These are phyloP conservation scores for Bhutanitis thaidina DNA, from an alignment of 2,888 invertebrate genomes.

Conservation along the genomic window DNA sequence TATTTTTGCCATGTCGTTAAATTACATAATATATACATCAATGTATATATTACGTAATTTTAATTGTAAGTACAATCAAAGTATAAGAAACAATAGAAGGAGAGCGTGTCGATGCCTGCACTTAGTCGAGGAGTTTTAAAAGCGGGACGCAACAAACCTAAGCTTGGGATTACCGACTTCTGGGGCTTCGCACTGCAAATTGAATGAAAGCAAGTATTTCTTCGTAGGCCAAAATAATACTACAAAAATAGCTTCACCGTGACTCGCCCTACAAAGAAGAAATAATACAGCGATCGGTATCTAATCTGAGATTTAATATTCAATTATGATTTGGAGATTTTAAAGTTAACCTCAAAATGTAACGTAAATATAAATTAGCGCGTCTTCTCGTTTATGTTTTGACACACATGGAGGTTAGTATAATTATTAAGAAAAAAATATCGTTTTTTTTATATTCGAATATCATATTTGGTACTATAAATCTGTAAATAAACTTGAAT, in stretches of 20 bases:
- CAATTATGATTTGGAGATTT: no score
- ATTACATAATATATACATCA: no score
- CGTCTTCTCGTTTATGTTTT: conserved; percentile 12
- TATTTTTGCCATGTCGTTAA: no score
- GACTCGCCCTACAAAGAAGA: neutral
- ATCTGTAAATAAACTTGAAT: no score
- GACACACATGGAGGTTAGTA: conserved; percentile 6
- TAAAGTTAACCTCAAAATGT: no score
- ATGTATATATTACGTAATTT: no score
- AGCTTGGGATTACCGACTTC: conserved; percentile 67
- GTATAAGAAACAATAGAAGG: conserved; percentile 31
- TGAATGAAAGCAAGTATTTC: conserved; percentile 66
- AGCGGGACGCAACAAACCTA: conserved; percentile 67
- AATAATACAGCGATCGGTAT: neutral
- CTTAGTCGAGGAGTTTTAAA: conserved; percentile 42
- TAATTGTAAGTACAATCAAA: no score
- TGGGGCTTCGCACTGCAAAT: conserved; percentile 71
- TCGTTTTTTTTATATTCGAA: neutral
- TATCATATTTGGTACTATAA: no score
- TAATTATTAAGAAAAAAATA: conserved; percentile 5
- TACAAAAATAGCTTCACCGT: conserved; percentile 11
- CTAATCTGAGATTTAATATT: no score
- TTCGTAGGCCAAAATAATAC: conserved; percentile 33
- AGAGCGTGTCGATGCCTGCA: conserved; percentile 23
- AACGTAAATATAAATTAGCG: conserved; percentile 1